Evolutionary conservation across 2,113 vertebrate genomes (phyloP).

Genomic region (Atrichornis clamosus): DNA sequence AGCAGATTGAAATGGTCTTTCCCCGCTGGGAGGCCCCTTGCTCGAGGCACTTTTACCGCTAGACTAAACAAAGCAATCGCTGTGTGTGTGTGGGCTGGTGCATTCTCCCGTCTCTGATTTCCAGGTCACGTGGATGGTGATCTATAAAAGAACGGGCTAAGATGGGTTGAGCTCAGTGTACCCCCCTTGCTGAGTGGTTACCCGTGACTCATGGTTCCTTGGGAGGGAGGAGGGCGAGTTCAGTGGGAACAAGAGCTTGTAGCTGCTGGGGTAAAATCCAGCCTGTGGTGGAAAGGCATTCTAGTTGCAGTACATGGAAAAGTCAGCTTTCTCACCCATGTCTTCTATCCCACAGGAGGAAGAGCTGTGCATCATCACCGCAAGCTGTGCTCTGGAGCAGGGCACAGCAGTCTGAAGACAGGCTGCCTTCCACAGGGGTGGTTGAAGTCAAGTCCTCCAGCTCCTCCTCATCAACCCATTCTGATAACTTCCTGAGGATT

Average conservation of each 20-base stretch:
- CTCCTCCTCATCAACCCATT: slow-evolving; percentile 94
- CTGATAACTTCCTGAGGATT: slow-evolving; percentile 82
- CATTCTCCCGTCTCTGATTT: slow-evolving; percentile 34
- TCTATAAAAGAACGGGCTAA: slow-evolving; percentile 20
- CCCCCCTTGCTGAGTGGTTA: neutral
- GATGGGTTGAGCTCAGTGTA: neutral
- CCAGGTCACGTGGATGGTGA: slow-evolving; percentile 16
- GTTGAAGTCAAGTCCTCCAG: slow-evolving; percentile 87
- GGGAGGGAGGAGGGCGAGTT: neutral
- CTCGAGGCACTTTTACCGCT: slow-evolving; percentile 12
- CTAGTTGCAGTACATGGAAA: neutral
- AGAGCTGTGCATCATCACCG: slow-evolving; percentile 83
- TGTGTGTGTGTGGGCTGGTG: slow-evolving; percentile 30
- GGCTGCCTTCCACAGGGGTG: slow-evolving; percentile 67
- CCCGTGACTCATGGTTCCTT: neutral
- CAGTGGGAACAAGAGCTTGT: neutral
- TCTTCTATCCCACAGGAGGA: slow-evolving; percentile 78
- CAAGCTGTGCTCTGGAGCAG: slow-evolving; percentile 85
- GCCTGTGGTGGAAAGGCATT: neutral
- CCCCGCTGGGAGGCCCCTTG: slow-evolving; percentile 41
- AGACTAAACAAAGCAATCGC: slow-evolving; percentile 25
- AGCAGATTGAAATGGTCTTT: slow-evolving; percentile 26
- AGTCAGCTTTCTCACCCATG: neutral
- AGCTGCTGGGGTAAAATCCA: neutral
- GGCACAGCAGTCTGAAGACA: slow-evolving; percentile 79